Evolutionary conservation across 2,888 invertebrate genomes (phyloP).

Genomic region (Volucella inflata): DNA sequence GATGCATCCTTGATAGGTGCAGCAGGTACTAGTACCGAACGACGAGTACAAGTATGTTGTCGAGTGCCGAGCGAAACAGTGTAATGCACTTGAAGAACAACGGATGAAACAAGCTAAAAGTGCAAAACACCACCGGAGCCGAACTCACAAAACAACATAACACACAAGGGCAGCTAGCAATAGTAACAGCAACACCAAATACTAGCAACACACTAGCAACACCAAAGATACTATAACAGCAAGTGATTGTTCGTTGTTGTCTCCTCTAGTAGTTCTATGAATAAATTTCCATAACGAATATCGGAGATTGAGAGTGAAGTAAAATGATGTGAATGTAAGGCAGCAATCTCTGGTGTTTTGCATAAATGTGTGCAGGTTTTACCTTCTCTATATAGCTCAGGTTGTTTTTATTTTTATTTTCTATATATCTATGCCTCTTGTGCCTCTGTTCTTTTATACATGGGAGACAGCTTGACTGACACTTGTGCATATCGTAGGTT

Average conservation of each 20-base stretch:
- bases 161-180: slow-evolving; percentile 24
- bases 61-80: slow-evolving; percentile 49
- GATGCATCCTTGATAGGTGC: slow-evolving; percentile 68
- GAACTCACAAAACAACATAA: slow-evolving; percentile 54
- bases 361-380: slow-evolving; percentile 72
- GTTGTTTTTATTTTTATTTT: slow-evolving; percentile 29
- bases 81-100: slow-evolving; percentile 69
- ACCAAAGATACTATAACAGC: slow-evolving; percentile 42
- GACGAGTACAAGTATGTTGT: slow-evolving; percentile 35
- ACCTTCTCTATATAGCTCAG: slow-evolving; percentile 26
- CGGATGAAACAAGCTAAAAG: slow-evolving; percentile 44
- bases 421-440: neutral
- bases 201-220: slow-evolving; percentile 1
- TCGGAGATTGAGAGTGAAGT: slow-evolving; percentile 74
- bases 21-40: slow-evolving; percentile 18
- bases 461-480: slow-evolving; percentile 71
- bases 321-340: slow-evolving; percentile 68
- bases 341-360: slow-evolving; percentile 70
- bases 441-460: slow-evolving; percentile 34
- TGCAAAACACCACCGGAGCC: slow-evolving; percentile 47
- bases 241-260: slow-evolving; percentile 69
- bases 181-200: no score
- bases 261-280: slow-evolving; percentile 82
- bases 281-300: slow-evolving; percentile 82
- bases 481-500: slow-evolving; percentile 74